These are phyloP conservation scores for Polydrusus cervinus DNA, from an alignment of 2,888 invertebrate genomes.

Conservation along the genomic window DNA sequence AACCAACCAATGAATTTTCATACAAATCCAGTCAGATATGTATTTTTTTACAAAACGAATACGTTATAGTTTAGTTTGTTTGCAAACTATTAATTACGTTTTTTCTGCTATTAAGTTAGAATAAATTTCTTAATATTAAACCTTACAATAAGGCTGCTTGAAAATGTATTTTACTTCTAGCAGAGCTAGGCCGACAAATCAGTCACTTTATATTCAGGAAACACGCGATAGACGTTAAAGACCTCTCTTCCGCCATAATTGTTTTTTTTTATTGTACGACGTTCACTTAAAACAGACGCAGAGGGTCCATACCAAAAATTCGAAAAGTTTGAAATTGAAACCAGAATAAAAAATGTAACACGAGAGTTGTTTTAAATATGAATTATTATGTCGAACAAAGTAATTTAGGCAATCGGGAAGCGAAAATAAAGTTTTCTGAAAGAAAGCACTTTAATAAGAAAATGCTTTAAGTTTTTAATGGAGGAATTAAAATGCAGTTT, in stretches of 20 bases:
- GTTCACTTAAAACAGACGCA: slow-evolving; percentile 16
- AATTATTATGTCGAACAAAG: slow-evolving; percentile 20
- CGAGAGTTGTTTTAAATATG: slow-evolving; percentile 30
- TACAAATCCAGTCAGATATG: no score
- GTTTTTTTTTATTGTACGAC: slow-evolving; percentile 32
- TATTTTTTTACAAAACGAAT: no score
- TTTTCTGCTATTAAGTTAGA: no score
- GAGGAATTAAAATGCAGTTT: background rate
- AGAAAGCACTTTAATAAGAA: background rate
- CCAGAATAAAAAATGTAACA: slow-evolving; percentile 21
- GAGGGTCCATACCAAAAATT: slow-evolving; percentile 8
- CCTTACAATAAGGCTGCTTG: slow-evolving; percentile 24
- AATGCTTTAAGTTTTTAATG: background rate
- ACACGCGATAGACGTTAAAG: slow-evolving; percentile 52
- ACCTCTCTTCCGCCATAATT: slow-evolving; percentile 39
- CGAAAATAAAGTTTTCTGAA: slow-evolving; percentile 25
- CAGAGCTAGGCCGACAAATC: slow-evolving; percentile 58
- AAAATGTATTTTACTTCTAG: slow-evolving; percentile 48
- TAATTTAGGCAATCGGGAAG: slow-evolving; percentile 21
- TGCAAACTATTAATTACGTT: no score
- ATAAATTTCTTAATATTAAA: slow-evolving; percentile 13
- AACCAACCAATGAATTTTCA: no score
- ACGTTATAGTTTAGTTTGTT: no score
- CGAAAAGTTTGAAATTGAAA: slow-evolving; percentile 24
- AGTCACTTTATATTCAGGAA: slow-evolving; percentile 65